phyloP scores from a whole-genome alignment of 1,140 invertebrate genomes.

The Platorchestia sp. region DNA sequence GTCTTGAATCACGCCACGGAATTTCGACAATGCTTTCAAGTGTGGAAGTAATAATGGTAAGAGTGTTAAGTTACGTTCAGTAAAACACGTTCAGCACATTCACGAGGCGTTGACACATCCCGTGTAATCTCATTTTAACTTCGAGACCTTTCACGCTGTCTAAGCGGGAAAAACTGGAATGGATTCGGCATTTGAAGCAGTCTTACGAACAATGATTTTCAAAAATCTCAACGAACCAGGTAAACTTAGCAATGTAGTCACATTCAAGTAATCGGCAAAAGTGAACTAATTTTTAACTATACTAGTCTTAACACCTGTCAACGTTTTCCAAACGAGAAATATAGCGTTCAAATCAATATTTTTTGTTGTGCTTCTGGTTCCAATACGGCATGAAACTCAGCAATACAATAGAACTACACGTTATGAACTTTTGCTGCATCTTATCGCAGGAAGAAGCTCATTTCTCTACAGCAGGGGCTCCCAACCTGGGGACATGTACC shows the following conservation, averaged over 20 bases:
- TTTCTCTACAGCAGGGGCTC: too few relatives aligned
- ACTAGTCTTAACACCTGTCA: neutral
- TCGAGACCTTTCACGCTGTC: too few relatives aligned
- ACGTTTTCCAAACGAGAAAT: neutral
- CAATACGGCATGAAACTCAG: neutral
- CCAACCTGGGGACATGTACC: too few relatives aligned
- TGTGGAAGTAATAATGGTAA: too few relatives aligned
- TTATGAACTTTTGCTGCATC: too few relatives aligned
- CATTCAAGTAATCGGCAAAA: neutral
- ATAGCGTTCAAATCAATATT: neutral
- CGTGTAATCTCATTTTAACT: neutral
- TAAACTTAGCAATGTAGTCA: neutral
- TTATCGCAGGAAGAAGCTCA: too few relatives aligned
- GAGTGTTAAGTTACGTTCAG: too few relatives aligned
- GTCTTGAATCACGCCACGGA: neutral
- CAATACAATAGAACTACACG: neutral
- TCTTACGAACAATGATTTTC: neutral
- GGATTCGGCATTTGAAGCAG: neutral
- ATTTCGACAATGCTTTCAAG: too few relatives aligned
- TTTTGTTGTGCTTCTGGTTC: neutral
- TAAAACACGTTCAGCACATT: neutral
- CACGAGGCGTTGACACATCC: neutral
- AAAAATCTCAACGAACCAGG: neutral
- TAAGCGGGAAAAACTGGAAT: neutral
- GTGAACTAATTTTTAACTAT: neutral